Base-by-base conservation (phyloP, 2,113 vertebrate genomes). In the Copsychus sechellarum region DNA sequence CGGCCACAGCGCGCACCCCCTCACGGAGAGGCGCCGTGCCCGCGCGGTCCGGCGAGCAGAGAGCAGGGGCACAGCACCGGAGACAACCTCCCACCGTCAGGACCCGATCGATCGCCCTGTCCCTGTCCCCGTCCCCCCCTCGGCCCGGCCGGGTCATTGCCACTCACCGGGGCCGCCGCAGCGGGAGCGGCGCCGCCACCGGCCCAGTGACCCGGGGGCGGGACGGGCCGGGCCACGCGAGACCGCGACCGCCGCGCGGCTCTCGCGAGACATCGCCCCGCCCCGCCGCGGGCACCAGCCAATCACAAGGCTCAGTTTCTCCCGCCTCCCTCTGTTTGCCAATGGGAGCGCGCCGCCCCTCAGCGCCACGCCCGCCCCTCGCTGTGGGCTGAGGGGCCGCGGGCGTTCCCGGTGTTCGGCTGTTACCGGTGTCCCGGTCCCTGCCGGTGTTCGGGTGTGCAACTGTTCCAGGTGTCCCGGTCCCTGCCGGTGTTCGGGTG, bases 201-300 rank as follows among this genome's bases (percentile, higher is more conserved):
- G 21, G 67, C 86, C 77, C 78, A 42, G n/a, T 5, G 51, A 57
- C 43, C 81, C 26, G 51, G 31, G 36, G 81, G 85, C 40, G 57
- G 88, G 38, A 33, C 64, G 9, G 31, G 14, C 20, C 17, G 3
- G 18, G 20, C 82, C 82, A 33, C 94, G 86, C 90, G 64, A 94
- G 90, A 92, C 34, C 33, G 5, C 43, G 1, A 8, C 71, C 23
- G 0, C 42, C 45, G 28, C 66, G 14, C 47, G 7, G 22, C 48
- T 95, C 95, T 96, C 95, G 95, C 95, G 95, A 95, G 95, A 88
- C 23, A 1, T 11, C 8, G 4, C 43, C 53, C 71, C 82, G 23
- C 73, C 72, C 72, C 33, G 1, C 33, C 18, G 23, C 29, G 24
- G 20, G 3, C 2, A 3, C 2, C 31, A 29, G 8, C 85, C 95